Evolutionary conservation across 2,888 invertebrate genomes (phyloP), one percentile per base, ranked within the genome.

Genomic region (Tupiocoris notatus): DNA sequence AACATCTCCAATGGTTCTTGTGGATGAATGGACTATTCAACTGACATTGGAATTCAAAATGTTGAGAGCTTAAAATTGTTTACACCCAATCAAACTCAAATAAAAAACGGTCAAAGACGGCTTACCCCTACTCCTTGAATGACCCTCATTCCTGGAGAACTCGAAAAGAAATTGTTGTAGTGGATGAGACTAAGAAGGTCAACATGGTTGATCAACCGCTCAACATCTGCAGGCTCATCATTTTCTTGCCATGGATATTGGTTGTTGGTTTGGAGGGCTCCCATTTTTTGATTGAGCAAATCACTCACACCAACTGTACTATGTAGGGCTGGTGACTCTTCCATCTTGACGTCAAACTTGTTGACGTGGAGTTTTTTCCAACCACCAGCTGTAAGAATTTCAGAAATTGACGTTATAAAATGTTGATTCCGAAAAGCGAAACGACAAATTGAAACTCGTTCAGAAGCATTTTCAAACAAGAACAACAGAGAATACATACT

Each of bases 161-260:
- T n/a, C 2, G 3, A 2, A 12, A 73, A 6, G 81, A 92, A 92
- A 71, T 87, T 86, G 77, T 88, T 87, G 82, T 90, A 92, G 81
- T 91, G 90, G 78, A 90, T 88, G 1, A 93, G 84, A 81, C 93
- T 92, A 81, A 91, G 87, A 0, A 89, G 83, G 2, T 88, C 89
- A 0, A 89, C 85, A 0, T 84, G 80, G 0, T 87, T 85, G 0
- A 89, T 80, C 80, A 89, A 85, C 3, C 89, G 86, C 12, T 88
- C 87, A n/a, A 92, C 85, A 83, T 93, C 91, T 0, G 88, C 82
- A 0, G 93, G 92, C 81, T 92, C 92, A 76, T 88, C 85, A 39
- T 84, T 83, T 61, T 83, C 84, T 25, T 83, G 81, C 87, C 87
- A 88, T 0, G 86, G 84, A 81, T 85, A 87, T 39, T 39, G 6